Percentiles rank a stretch among this genome's conserved stretches.
Conservation (phyloP, 2,888 invertebrate genomes). For the Phlogophora meticulosa region DNA sequence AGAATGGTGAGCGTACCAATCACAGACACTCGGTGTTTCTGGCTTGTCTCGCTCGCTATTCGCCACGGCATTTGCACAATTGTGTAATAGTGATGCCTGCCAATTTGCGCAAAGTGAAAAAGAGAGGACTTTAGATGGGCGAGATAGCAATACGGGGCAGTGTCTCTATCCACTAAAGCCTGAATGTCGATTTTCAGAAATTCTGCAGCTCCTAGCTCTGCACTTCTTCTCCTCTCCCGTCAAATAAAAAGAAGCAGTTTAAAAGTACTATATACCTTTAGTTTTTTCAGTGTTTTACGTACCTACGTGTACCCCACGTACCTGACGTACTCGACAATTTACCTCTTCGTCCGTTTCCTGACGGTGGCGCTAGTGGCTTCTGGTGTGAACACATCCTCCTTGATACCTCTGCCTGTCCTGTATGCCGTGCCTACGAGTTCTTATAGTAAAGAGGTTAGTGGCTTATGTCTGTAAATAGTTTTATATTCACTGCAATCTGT, state of each 20-base stretch:
- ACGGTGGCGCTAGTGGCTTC: conserved; percentile 91
- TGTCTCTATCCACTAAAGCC: too few relatives aligned
- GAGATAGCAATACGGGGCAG: too few relatives aligned
- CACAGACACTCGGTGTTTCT: too few relatives aligned
- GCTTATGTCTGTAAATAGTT: not conserved
- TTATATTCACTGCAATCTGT: too few relatives aligned
- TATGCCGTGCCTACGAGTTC: conserved; percentile 90
- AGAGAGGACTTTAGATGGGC: too few relatives aligned
- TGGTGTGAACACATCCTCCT: conserved; percentile 88
- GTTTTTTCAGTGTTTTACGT: conserved; percentile 66
- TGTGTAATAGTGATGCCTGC: too few relatives aligned
- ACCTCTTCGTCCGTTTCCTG: conserved; percentile 90
- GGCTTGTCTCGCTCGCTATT: too few relatives aligned
- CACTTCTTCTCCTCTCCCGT: not conserved
- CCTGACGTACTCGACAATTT: conserved; percentile 91
- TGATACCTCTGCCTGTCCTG: conserved; percentile 84
- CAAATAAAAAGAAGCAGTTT: not conserved
- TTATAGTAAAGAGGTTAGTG: conserved; percentile 90
- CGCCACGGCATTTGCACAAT: too few relatives aligned
- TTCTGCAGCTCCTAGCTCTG: too few relatives aligned
- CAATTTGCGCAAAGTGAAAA: too few relatives aligned
- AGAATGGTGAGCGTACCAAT: too few relatives aligned
- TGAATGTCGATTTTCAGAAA: too few relatives aligned
- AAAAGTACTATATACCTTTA: not conserved
- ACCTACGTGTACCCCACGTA: conserved; percentile 78